Percentiles rank a stretch among this genome's conserved stretches.
Conservation (phyloP, 2,797 vertebrate genomes). For the Pseudocheirus occidentalis region DNA sequence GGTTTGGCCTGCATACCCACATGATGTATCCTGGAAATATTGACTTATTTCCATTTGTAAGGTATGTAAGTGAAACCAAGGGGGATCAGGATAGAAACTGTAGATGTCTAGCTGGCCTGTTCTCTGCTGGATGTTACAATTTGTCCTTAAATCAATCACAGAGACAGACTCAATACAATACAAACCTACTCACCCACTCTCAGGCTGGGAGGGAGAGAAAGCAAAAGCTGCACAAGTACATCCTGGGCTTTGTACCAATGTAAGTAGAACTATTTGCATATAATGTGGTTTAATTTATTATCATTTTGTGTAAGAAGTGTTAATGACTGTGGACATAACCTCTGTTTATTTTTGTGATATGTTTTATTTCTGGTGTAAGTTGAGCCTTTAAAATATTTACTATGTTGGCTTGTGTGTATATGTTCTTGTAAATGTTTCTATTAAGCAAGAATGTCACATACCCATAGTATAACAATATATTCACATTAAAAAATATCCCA, state of each 20-base stretch:
- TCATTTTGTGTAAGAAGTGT: conserved; percentile 88
- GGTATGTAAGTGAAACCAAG: conserved; percentile 59
- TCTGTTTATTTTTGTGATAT: conserved; percentile 86
- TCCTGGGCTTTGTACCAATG: conserved; percentile 87
- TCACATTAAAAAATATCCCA: conserved; percentile 86
- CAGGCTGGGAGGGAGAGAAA: conserved; percentile 70
- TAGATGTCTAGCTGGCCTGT: conserved; percentile 47
- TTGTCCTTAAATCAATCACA: conserved; percentile 70
- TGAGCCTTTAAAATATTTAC: conserved; percentile 80
- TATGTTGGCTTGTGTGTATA: conserved; percentile 83
- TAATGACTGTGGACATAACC: conserved; percentile 88
- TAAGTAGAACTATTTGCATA: conserved; percentile 92
- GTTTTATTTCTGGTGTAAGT: conserved; percentile 85
- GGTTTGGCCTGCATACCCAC: background rate
- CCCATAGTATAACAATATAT: conserved; percentile 84
- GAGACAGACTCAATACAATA: conserved; percentile 62
- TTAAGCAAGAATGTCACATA: conserved; percentile 84
- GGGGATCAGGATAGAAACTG: conserved; percentile 54
- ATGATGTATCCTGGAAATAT: conserved; percentile 28
- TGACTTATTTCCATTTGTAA: conserved; percentile 57
- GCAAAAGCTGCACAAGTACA: conserved; percentile 75
- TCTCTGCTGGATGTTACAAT: conserved; percentile 43
- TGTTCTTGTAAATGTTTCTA: conserved; percentile 87
- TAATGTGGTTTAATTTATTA: conserved; percentile 94
- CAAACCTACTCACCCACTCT: conserved; percentile 36